These are phyloP conservation scores for Scaptodrosophila lebanonensis DNA, from an alignment of 1,140 invertebrate genomes.

Conservation along the genomic window DNA sequence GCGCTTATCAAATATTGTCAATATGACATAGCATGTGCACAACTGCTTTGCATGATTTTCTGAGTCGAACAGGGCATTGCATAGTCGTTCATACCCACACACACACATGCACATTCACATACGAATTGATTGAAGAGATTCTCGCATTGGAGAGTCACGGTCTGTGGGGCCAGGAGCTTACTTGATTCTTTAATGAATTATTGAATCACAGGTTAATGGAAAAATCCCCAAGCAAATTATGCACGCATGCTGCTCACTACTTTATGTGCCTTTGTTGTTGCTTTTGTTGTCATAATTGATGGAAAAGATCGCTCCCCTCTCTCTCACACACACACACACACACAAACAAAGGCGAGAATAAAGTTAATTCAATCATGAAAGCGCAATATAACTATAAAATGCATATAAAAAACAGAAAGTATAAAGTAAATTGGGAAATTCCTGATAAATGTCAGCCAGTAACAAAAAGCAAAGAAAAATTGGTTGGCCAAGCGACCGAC, in stretches of 20 bases:
- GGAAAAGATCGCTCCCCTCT: slow-evolving; percentile 28
- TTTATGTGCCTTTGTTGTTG: slow-evolving; percentile 1
- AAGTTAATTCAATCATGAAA: slow-evolving; percentile 65
- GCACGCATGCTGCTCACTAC: slow-evolving; percentile 24
- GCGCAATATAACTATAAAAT: slow-evolving; percentile 50
- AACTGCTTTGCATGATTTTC: not conserved
- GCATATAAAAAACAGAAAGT: slow-evolving; percentile 16
- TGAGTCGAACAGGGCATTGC: not conserved
- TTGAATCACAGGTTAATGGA: slow-evolving; percentile 63
- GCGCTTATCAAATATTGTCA: slow-evolving; percentile 51
- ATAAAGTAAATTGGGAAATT: slow-evolving; percentile 41
- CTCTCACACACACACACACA: no score
- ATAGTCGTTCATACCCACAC: slow-evolving; percentile 7
- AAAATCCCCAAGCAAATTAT: slow-evolving; percentile 55
- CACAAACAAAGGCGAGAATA: slow-evolving; percentile 28
- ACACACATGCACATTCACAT: no score
- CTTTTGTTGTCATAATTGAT: slow-evolving; percentile 33
- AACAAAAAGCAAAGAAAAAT: slow-evolving; percentile 39
- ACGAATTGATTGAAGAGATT: no score
- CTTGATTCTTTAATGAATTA: slow-evolving; percentile 45
- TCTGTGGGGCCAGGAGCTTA: slow-evolving; percentile 30
- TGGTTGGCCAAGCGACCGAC: not conserved
- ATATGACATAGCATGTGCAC: slow-evolving; percentile 31
- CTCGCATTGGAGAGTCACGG: not conserved
- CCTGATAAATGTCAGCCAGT: slow-evolving; percentile 46